Evolutionary conservation across 2,888 invertebrate genomes (phyloP), one percentile per base, ranked within the genome.

Genomic region (Parnassius smintheus): DNA sequence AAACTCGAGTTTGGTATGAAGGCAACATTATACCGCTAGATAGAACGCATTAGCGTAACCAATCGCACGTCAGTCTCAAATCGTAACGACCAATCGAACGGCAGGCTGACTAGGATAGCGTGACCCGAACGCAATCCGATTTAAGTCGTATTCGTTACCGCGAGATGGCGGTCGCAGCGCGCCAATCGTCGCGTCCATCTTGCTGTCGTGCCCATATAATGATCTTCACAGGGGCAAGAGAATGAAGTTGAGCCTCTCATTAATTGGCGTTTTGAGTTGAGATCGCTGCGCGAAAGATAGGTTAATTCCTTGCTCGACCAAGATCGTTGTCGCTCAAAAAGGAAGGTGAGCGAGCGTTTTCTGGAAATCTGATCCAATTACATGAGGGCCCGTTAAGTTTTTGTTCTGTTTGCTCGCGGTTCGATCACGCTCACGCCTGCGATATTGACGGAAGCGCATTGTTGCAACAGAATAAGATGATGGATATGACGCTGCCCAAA

Each of bases 301-400:
- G 90, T 91, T 91, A 91, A 91, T 91, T 91, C 91, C 88, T 90
- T 83, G 88, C 87, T 86, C 80, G 82, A 78, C 77, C 75, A 82
- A 90, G 91, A 91, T 91, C 90, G 77, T 91, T 91, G 91, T 91
- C 91, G 83, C 83, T 87, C 86, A 81, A 91, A 91, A 91, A 91
- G 86, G 88, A 91, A 88, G 88, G 89, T 83, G 86, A 88, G 85
- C 86, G 88, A 82, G 79, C 85, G 84, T 85, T 91, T 91, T 91
- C 91, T 91, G 91, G 91, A 90, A 91, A 91, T 91, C 91, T 88
- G 91, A 91, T 91, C 91, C 91, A 91, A 91, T 91, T 91, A 91
- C 91, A 91, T 82, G 86, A 82, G 79, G 82, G 83, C 80, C 90
- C 86, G 88, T 89, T 88, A 86, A 85, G 83, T 83, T 90, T 91